Conservation (phyloP, 2,888 invertebrate genomes). For the Agrotis exclamationis region DNA sequence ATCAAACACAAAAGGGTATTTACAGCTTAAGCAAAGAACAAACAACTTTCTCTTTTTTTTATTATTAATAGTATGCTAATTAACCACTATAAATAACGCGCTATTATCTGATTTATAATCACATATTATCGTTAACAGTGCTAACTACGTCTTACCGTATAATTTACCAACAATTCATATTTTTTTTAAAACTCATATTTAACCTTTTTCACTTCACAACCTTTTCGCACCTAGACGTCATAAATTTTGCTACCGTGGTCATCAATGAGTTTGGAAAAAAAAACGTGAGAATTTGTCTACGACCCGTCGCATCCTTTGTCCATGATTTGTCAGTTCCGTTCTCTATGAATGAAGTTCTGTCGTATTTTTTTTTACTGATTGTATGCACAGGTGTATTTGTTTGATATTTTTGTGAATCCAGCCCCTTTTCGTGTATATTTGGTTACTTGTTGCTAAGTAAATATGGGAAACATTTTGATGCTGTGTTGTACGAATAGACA, state of each 20-base stretch:
- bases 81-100: slow-evolving; percentile 42
- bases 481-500: slow-evolving; percentile 29
- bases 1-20: slow-evolving; percentile 34
- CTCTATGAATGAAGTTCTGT: slow-evolving; percentile 77
- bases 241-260: slow-evolving; percentile 81
- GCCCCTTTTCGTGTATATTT: slow-evolving; percentile 57
- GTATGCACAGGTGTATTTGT: slow-evolving; percentile 88
- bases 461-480: slow-evolving; percentile 48
- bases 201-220: slow-evolving; percentile 53
- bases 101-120: slow-evolving; percentile 32
- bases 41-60: slow-evolving; percentile 35
- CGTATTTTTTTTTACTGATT: slow-evolving; percentile 69
- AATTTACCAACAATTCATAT: slow-evolving; percentile 36
- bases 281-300: slow-evolving; percentile 86
- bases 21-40: slow-evolving; percentile 7
- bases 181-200: slow-evolving; percentile 53
- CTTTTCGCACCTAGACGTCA: slow-evolving; percentile 76
- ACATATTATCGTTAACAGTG: slow-evolving; percentile 37
- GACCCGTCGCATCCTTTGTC: slow-evolving; percentile 76
- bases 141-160: slow-evolving; percentile 18
- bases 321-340: slow-evolving; percentile 83
- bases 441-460: slow-evolving; percentile 62
- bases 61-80: slow-evolving; percentile 36
- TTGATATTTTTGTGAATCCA: slow-evolving; percentile 59
- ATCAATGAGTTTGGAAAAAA: slow-evolving; percentile 72